phyloP scores from a whole-genome alignment of 2,888 invertebrate species.

The Drosophila mulleri region DNA sequence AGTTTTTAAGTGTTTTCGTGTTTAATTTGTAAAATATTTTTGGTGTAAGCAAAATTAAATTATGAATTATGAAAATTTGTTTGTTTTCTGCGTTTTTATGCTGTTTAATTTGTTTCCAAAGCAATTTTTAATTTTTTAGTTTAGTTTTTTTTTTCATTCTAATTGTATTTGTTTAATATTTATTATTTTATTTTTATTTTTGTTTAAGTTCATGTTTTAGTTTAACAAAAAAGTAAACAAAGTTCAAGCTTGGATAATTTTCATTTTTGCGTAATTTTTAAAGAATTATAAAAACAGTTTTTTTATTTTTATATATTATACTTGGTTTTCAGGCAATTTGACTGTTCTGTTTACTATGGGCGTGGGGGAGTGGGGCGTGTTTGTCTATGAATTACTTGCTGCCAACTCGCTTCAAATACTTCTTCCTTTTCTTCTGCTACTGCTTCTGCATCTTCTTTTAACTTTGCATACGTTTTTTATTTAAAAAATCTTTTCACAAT shows the following conservation, averaged over 20 bases:
- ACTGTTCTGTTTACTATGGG: slow-evolving; percentile 31
- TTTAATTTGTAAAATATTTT: slow-evolving; percentile 61
- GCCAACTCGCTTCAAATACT: slow-evolving; percentile 41
- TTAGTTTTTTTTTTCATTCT: slow-evolving; percentile 6
- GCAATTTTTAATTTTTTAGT: slow-evolving; percentile 12
- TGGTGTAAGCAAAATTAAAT: slow-evolving; percentile 71
- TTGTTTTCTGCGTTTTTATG: slow-evolving; percentile 48
- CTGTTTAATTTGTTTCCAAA: slow-evolving; percentile 48
- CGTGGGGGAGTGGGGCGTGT: slow-evolving; percentile 17
- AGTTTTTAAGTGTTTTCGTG: slow-evolving; percentile 56
- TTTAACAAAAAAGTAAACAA: slow-evolving; percentile 8
- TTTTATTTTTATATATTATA: slow-evolving; percentile 1
- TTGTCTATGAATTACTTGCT: slow-evolving; percentile 35
- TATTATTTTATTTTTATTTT: slow-evolving; percentile 1
- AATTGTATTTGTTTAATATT: slow-evolving; percentile 9
- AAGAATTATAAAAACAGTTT: slow-evolving; percentile 5
- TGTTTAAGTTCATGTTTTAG: slow-evolving; percentile 10
- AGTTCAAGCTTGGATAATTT: slow-evolving; percentile 13
- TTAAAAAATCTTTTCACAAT: slow-evolving; percentile 80
- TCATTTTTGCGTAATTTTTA: background rate
- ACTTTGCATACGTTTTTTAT: slow-evolving; percentile 49
- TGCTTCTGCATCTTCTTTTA: slow-evolving; percentile 41
- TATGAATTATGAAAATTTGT: slow-evolving; percentile 12
- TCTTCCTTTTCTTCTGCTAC: slow-evolving; percentile 41
- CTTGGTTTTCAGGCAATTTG: background rate